Percentiles rank a stretch among this genome's conserved stretches.
These are phyloP conservation scores for Baryphthengus martii DNA, from an alignment of 2,113 vertebrate genomes.

Conservation along the genomic window DNA sequence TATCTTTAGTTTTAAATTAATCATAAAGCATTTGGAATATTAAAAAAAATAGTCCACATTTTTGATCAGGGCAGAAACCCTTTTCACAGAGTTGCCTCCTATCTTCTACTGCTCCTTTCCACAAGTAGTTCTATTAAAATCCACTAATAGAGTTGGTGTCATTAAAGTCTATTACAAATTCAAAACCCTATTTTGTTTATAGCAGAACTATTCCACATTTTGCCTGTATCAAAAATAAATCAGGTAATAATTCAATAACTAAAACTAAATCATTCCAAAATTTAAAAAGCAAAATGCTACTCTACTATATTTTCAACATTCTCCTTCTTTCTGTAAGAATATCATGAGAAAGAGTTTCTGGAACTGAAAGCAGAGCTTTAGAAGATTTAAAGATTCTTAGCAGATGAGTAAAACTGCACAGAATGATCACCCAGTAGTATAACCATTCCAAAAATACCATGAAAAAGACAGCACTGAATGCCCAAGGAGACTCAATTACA, in stretches of 20 bases:
- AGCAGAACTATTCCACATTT: neutral
- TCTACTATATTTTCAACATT: neutral
- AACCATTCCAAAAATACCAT: constrained; percentile 10
- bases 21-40: neutral
- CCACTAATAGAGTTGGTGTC: neutral
- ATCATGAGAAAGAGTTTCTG: neutral
- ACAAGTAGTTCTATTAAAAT: neutral
- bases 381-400: neutral
- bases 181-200: neutral
- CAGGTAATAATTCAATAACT: neutral
- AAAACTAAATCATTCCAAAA: neutral
- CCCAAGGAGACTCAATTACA: neutral
- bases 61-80: neutral
- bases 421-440: neutral
- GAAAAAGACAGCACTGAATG: neutral
- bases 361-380: neutral
- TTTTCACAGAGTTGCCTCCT: neutral
- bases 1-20: neutral
- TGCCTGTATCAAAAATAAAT: neutral
- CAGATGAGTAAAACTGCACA: neutral
- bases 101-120: neutral
- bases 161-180: neutral
- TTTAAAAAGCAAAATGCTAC: neutral
- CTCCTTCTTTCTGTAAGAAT: neutral
- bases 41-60: neutral